Evolutionary conservation across 2,797 vertebrate species (phyloP).

Genomic region (Apodemus agrarius): DNA sequence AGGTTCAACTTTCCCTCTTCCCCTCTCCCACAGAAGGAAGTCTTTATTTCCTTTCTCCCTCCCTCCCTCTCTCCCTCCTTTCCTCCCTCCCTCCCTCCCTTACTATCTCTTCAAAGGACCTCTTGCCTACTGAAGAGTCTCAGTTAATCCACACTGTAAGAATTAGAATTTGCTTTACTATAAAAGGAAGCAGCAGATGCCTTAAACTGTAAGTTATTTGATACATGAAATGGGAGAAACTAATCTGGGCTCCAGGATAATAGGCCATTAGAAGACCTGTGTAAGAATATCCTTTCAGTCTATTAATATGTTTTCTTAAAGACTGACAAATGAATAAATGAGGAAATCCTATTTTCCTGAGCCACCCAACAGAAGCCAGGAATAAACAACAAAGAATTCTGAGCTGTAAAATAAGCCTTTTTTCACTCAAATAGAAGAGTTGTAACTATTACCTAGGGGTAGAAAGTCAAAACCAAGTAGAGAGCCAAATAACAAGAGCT

Average conservation of each 20-base stretch:
- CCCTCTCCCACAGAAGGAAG: background rate
- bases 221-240: background rate
- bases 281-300: background rate
- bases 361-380: background rate
- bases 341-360: slow-evolving; percentile 6
- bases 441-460: slow-evolving; percentile 33
- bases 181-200: background rate
- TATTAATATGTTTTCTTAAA: background rate
- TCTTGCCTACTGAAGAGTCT: background rate
- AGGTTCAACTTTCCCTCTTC: background rate
- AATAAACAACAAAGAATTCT: slow-evolving; percentile 10
- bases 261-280: background rate
- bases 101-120: background rate
- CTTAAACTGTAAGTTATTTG: background rate
- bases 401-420: background rate
- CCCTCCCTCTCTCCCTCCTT: no score
- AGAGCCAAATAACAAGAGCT: background rate
- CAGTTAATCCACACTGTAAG: background rate
- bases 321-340: background rate
- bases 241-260: background rate
- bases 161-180: background rate
- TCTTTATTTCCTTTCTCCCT: background rate
- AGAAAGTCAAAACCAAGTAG: slow-evolving; percentile 38
- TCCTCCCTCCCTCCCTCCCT: background rate
- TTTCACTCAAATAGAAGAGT: background rate